Evolutionary conservation across 2,113 vertebrate genomes (phyloP).

Genomic region (Pygoscelis antarcticus): DNA sequence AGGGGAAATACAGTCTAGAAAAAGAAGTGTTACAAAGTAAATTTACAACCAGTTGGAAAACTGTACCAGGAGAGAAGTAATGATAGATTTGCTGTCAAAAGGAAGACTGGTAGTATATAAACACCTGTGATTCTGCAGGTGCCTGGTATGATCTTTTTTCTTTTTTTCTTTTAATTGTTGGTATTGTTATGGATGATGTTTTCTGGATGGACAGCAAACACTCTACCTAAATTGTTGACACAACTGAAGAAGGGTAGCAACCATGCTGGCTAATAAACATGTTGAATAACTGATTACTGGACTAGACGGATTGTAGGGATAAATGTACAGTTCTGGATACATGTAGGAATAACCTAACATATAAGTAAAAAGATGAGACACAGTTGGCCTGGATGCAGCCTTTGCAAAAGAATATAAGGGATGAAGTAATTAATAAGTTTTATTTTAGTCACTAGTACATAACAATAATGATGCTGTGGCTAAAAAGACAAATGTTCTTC

Average conservation of each 20-base stretch:
- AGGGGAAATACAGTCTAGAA: not conserved
- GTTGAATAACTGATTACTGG: not conserved
- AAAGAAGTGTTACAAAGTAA: not conserved
- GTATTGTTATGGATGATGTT: not conserved
- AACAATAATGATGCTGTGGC: not conserved
- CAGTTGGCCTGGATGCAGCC: not conserved
- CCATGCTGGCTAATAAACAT: not conserved
- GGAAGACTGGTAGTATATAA: not conserved
- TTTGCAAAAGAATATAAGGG: not conserved
- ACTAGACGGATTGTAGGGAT: not conserved
- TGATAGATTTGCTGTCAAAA: not conserved
- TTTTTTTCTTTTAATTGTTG: not conserved
- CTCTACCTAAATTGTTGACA: not conserved
- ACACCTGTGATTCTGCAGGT: not conserved
- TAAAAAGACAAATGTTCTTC: not conserved
- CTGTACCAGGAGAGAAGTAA: not conserved
- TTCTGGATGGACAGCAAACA: not conserved
- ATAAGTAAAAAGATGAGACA: not conserved
- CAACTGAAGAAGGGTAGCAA: not conserved
- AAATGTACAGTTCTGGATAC: not conserved
- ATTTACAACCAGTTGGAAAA: not conserved
- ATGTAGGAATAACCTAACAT: not conserved
- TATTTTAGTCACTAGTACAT: rapidly evolving
- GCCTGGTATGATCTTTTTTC: not conserved
- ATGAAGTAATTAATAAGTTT: not conserved